These are phyloP conservation scores for Chlorospingus semifuscus DNA, from an alignment of 2,797 vertebrate genomes.

Conservation along the genomic window DNA sequence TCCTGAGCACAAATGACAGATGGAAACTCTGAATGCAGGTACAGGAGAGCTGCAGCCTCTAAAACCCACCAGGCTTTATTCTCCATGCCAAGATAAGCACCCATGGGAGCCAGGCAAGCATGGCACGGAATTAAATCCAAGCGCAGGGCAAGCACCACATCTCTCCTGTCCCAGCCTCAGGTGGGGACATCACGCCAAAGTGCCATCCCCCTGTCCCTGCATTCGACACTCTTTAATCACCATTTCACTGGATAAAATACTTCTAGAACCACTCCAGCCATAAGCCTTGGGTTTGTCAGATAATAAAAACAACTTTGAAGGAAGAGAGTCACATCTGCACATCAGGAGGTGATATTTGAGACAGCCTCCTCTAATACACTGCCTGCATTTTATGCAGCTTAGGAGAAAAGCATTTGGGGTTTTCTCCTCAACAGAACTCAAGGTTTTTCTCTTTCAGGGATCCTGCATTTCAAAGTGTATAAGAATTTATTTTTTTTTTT, in stretches of 20 bases:
- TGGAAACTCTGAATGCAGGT: conserved; percentile 9
- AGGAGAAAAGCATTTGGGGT: neutral
- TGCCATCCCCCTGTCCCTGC: neutral
- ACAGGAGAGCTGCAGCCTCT: neutral
- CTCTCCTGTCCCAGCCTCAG: neutral
- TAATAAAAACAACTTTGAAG: neutral
- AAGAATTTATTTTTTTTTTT: neutral
- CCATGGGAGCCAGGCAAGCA: neutral
- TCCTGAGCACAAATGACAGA: neutral
- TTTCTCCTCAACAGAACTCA: too few relatives aligned
- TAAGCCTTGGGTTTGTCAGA: neutral
- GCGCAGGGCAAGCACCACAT: neutral
- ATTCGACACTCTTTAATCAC: neutral
- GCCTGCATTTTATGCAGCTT: neutral
- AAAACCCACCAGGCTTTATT: neutral
- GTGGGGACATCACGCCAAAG: neutral
- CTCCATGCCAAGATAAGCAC: neutral
- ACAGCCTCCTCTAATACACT: neutral
- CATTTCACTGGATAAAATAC: neutral
- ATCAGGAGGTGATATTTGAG: neutral
- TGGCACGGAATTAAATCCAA: neutral
- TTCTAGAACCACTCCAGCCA: neutral
- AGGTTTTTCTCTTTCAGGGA: neutral
- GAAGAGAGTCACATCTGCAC: neutral
- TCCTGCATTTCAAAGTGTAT: neutral